Conservation (phyloP, 2,113 vertebrate species). For the Catharus minimus region DNA sequence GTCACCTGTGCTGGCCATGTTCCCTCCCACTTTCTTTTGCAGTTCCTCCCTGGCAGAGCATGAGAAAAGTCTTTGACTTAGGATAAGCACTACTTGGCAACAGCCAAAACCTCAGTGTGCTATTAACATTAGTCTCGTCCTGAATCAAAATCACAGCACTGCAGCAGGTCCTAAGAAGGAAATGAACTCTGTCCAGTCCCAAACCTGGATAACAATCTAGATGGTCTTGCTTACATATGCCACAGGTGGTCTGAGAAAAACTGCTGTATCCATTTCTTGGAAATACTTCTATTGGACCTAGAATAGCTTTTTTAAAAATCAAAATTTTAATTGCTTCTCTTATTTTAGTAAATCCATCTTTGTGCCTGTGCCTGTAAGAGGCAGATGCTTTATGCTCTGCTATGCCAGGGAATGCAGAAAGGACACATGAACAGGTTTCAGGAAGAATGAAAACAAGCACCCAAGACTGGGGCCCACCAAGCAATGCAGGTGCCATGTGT, state of each 20-base stretch:
- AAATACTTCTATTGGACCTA: neutral
- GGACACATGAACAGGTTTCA: neutral
- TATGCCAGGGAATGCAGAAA: neutral
- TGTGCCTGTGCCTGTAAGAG: neutral
- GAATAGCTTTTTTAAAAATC: neutral
- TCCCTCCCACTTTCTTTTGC: neutral
- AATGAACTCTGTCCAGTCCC: neutral
- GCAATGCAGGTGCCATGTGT: neutral
- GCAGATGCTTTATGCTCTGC: neutral
- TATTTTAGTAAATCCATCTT: neutral
- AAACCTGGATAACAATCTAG: neutral
- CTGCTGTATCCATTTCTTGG: neutral
- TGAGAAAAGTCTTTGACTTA: neutral
- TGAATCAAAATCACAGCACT: neutral
- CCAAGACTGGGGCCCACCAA: neutral
- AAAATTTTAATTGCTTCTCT: neutral
- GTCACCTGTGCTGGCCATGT: neutral
- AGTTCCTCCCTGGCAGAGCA: neutral
- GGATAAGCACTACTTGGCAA: neutral
- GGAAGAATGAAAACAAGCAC: neutral
- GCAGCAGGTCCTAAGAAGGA: neutral
- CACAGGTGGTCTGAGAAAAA: neutral
- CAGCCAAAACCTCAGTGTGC: neutral
- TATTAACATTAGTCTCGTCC: neutral
- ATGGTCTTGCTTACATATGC: neutral